Base-by-base conservation (phyloP, 2,113 vertebrate genomes). In the Gavialis gangeticus region DNA sequence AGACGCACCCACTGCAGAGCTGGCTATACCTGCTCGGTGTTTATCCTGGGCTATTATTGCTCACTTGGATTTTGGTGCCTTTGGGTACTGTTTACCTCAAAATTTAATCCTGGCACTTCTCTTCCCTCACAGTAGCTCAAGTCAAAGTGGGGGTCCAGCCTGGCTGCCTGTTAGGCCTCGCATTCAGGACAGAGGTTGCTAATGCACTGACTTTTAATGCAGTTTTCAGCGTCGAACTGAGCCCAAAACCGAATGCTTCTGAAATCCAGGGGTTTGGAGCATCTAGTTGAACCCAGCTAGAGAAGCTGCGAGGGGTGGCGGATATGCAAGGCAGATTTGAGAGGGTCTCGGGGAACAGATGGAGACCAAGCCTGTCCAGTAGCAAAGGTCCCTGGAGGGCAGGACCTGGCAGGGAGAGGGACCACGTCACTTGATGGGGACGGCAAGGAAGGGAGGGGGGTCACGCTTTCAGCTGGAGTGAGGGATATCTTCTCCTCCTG, bases 1-100 rank as follows among this genome's bases (percentile, higher is more conserved):
- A 46, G 46, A 46, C 9, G 46, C 46, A 46, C 46, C 46, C 46
- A 9, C 46, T 46, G n/a, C 55, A 90, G 56, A 77, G 37, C 24
- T 75, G 85, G 75, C 88, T 66, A 1, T 71, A 69, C 54, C 91
- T 88, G n/a, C 25, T 21, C 66, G 73, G 89, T 28, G 55, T 75
- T 97, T 75, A 71, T 78, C 56, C 25, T 9, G 37, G 58, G 25
- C 79, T 66, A 71, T 30, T 12, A 73, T 16, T 6, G 73, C 30
- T 89, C 89, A 19, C 73, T 28, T n/a, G n/a, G 24, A 85, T 91
- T 78, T 69, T 93, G 60, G 88, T 89, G 89, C 75, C 66, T 24
- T 77, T 80, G 59, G 0, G 0, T 46, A 46, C 66, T 82, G 4
- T 21, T 24, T 88, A 83, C 64, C 69, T 87, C 79, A 58, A 64